Percentiles rank a stretch among this genome's conserved stretches.
Evolutionary conservation across 2,797 vertebrate genomes (phyloP).

Genomic region (Taeniopygia guttata): DNA sequence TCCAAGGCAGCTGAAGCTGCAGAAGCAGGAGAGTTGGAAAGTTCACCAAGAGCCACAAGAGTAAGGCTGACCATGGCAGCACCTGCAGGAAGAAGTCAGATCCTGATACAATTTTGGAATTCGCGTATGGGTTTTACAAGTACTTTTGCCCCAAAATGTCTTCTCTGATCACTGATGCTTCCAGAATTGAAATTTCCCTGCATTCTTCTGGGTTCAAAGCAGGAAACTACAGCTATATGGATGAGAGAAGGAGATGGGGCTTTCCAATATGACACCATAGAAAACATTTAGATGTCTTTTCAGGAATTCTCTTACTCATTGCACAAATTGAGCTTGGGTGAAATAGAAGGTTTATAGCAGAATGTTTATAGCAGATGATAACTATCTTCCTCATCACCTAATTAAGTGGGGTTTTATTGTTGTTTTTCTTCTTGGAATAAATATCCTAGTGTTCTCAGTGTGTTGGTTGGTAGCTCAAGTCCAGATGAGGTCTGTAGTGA

Average conservation of each 20-base stretch:
- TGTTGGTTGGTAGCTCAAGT: neutral
- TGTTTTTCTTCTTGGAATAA: neutral
- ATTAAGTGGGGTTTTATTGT: neutral
- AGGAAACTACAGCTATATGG: neutral
- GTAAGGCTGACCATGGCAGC: neutral
- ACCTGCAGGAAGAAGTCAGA: neutral
- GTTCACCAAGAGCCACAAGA: neutral
- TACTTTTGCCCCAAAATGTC: neutral
- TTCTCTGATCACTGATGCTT: neutral
- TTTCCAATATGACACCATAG: neutral
- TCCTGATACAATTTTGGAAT: neutral
- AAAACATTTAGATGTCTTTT: neutral
- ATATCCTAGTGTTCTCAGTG: neutral
- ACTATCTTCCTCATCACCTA: neutral
- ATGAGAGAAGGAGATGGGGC: neutral
- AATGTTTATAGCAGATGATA: neutral
- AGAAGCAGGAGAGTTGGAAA: neutral
- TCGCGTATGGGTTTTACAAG: neutral
- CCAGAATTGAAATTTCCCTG: neutral
- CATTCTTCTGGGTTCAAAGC: neutral
- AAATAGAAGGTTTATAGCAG: neutral
- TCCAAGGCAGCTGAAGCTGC: neutral
- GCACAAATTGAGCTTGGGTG: neutral
- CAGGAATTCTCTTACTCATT: neutral
- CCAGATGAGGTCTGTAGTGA: neutral